Conservation (phyloP, 2,888 invertebrate genomes). For the Dryobotodes eremita region DNA sequence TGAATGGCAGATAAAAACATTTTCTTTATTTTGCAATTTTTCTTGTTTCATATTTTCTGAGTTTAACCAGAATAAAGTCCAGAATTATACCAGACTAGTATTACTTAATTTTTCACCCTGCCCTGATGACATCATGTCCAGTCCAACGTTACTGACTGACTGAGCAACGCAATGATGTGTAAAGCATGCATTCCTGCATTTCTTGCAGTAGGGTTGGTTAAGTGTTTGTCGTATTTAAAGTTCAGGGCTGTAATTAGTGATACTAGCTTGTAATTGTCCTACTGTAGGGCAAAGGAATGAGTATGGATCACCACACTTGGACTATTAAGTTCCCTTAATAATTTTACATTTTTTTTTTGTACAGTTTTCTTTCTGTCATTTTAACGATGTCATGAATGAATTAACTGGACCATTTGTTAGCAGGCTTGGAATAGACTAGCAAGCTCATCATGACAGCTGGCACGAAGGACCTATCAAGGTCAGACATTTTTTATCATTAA, state of each 20-base stretch:
- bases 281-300: neutral
- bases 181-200: slow-evolving; percentile 31
- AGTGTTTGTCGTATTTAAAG: neutral
- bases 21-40: neutral
- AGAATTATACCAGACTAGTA: slow-evolving; percentile 3
- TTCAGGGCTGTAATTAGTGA: neutral
- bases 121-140: slow-evolving; percentile 24
- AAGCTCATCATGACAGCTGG: slow-evolving; percentile 7
- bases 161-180: slow-evolving; percentile 39
- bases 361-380: neutral
- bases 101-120: neutral
- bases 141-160: slow-evolving; percentile 25
- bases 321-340: too few species aligned
- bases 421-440: neutral
- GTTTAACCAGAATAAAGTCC: neutral
- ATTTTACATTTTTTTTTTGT: too few species aligned
- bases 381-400: neutral
- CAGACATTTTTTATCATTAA: neutral
- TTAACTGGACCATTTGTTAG: neutral
- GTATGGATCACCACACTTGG: neutral
- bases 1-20: neutral
- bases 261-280: neutral
- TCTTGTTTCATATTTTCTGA: neutral
- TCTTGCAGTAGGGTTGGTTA: slow-evolving; percentile 7
- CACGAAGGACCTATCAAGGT: neutral